Base-by-base conservation (phyloP, 2,888 invertebrate genomes). In the Clitarchus hookeri region DNA sequence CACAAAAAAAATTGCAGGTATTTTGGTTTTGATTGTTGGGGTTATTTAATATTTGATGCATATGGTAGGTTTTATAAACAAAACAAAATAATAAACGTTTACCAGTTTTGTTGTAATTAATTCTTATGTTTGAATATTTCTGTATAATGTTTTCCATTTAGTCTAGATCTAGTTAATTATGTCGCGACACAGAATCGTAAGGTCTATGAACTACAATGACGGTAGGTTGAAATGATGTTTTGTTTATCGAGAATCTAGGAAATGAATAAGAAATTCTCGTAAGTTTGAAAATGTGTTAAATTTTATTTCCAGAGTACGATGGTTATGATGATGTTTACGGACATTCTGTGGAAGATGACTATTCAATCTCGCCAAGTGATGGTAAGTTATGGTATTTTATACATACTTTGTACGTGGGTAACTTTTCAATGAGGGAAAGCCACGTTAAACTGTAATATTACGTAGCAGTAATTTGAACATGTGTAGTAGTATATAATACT, bases 301-400 rank as follows among this genome's bases (percentile, higher is more conserved):
- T 25, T n/a, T 83, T 53, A 65, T 80, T 87, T 86, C 0, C 90
- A 95, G 98, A 98, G 90, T 98, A 97, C 90, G 98, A 98, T 90
- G 96, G 95, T 25, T 97, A 97, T 90, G 97, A 97, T 90, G 97
- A 97, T 92, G 94, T 97, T 87, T 98, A 98, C 91, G 98, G 98
- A 19, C 97, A 97, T 91, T 98, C 98, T 4, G 96, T 98, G 80
- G 98, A 98, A 91, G 98, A 98, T 90, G 98, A 98, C 90, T 96
- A 95, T 91, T 96, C 96, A 90, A 95, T 98, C 90, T 98, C 98
- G 23, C 98, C 98, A 4, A 96, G 96, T 90, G 97, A 97, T 92
- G 92, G 93, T 93, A 90, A 90, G 88, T 82, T 19, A 48, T 48
- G 6, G 48, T 48, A 48, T 48, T 48, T 48, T 48, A 48, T 48